These are phyloP conservation scores for Noctua fimbriata DNA, from an alignment of 2,888 invertebrate species.

Conservation along the genomic window DNA sequence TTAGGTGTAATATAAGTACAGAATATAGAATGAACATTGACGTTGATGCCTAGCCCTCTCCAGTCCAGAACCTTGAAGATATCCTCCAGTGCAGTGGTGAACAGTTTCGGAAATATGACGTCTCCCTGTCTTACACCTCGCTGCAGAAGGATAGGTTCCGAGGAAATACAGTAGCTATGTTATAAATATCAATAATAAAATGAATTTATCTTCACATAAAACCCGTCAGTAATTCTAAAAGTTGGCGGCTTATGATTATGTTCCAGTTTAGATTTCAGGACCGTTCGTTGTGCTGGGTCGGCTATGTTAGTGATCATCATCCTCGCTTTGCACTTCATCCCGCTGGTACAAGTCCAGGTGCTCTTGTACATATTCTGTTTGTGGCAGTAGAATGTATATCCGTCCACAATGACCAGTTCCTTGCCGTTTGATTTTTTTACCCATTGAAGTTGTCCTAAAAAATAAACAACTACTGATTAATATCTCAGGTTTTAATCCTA, in stretches of 20 bases:
- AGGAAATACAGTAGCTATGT: too few species aligned
- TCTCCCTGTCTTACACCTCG: too few species aligned
- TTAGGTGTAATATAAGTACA: too few species aligned
- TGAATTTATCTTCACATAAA: constrained; percentile 27
- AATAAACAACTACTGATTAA: background rate
- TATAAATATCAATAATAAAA: constrained; percentile 14
- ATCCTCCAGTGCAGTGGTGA: too few species aligned
- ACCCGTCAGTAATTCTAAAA: constrained; percentile 31
- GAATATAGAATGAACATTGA: too few species aligned
- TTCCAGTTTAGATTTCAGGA: constrained; percentile 16
- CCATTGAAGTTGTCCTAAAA: constrained; percentile 56
- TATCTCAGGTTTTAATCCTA: background rate
- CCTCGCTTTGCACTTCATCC: constrained; percentile 38
- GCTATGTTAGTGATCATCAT: constrained; percentile 36
- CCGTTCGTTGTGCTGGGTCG: background rate
- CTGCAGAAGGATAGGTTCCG: too few species aligned
- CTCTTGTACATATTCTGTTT: constrained; percentile 7
- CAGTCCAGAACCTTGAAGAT: too few species aligned
- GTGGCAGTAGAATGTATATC: constrained; percentile 69
- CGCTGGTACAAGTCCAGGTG: constrained; percentile 50
- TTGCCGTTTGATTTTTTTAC: constrained; percentile 64
- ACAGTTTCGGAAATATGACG: too few species aligned
- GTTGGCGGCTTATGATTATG: constrained; percentile 48
- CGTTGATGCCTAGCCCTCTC: too few species aligned
- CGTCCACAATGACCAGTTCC: constrained; percentile 66